Evolutionary conservation across 2,113 vertebrate species (phyloP).

Genomic region (Peromyscus maniculatus): DNA sequence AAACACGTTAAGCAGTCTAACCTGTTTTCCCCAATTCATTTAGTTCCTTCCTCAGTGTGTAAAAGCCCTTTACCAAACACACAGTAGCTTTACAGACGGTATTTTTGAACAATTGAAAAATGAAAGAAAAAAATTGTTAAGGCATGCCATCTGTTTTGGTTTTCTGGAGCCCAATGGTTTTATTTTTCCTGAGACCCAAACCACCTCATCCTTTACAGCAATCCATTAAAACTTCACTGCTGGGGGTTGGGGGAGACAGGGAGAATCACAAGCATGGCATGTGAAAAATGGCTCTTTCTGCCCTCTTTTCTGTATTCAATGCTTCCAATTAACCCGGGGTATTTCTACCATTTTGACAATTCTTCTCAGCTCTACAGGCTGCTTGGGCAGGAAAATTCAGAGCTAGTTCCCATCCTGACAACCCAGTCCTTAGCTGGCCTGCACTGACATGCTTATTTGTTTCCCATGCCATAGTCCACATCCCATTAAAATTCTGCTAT

Average conservation of each 20-base stretch:
- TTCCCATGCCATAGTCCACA: constrained; percentile 18
- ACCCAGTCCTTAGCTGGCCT: constrained; percentile 27
- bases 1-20: constrained; percentile 70
- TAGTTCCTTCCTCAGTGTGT: constrained; percentile 73
- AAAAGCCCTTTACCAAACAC: constrained; percentile 69
- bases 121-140: constrained; percentile 78
- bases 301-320: constrained; percentile 51
- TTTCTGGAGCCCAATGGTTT: constrained; percentile 70
- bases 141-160: constrained; percentile 79
- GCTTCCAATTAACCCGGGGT: constrained; percentile 55
- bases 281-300: constrained; percentile 64
- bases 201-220: constrained; percentile 66
- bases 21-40: constrained; percentile 70
- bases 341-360: constrained; percentile 6
- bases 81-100: constrained; percentile 73
- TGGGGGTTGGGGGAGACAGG: constrained; percentile 25
- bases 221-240: constrained; percentile 78
- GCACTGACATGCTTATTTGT: constrained; percentile 8
- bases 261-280: constrained; percentile 47
- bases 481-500: constrained; percentile 8
- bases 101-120: constrained; percentile 83
- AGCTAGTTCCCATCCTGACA: constrained; percentile 46
- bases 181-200: constrained; percentile 75
- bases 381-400: constrained; percentile 14
- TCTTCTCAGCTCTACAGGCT: not conserved